Base-by-base conservation (phyloP, 2,113 vertebrate genomes). In the Catagonus wagneri region DNA sequence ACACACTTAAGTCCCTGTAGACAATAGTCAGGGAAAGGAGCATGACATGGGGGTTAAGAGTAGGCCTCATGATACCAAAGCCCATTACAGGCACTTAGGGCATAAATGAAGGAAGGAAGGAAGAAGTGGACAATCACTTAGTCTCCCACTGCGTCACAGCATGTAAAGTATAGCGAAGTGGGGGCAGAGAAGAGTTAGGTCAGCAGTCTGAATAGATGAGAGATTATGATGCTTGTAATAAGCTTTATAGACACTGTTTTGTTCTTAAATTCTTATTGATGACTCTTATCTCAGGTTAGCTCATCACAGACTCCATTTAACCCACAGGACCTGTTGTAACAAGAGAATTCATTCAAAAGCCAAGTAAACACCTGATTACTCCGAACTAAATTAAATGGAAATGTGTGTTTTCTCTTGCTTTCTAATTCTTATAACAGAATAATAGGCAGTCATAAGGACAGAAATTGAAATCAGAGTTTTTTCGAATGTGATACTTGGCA, bases 331-430 rank as follows among this genome's bases (percentile, higher is more conserved):
- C 17, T 76, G 5, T 25, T 61, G 29, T 50, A 88, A 72, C 22
- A 65, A 84, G 29, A 76, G 14, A 95, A 84, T 61, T 50, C 60
- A 91, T 79, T 58, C 27, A n/a, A 93, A 96, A 96, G 68, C 23
- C 80, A 93, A 85, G 56, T 60, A 76, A 93, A 68, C 20, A 69
- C 56, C 15, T 66, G 63, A 83, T 65, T 88, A 56, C 93, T 85
- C 60, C 90, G 58, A 68, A 75, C 36, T 58, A 92, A 50, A 76
- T 32, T 58, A 79, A 88, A 13, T 91, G 27, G 72, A 86, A 76
- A 94, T 85, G 29, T 63, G 25, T 16, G 81, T 92, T 54, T 83
- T 52, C 20, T 80, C 39, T 69, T 94, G 78, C 32, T 93, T 94
- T 71, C 19, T 88, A 50, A 71, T 95, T 90, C 44, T 78, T 96